Conservation (phyloP, 2,888 invertebrate species). For the Trachelus troglodyta region DNA sequence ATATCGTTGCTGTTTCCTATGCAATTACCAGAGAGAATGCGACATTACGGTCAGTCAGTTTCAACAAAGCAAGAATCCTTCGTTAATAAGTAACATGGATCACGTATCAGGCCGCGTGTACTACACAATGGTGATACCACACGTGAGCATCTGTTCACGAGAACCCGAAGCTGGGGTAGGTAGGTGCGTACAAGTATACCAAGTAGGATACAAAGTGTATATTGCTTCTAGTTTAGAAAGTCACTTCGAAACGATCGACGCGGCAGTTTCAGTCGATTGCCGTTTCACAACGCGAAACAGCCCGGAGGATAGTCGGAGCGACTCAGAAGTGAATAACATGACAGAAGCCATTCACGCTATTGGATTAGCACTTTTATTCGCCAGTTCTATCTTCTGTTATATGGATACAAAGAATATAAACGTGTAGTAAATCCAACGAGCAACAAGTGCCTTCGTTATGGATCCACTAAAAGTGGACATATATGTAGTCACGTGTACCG, state of each 20-base stretch:
- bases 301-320: conserved; percentile 22
- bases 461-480: not conserved
- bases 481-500: not conserved
- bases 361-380: conserved; percentile 13
- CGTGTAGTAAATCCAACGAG: not conserved
- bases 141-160: not conserved
- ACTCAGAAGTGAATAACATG: conserved; percentile 3
- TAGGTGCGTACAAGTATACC: not conserved
- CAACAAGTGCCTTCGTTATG: not conserved
- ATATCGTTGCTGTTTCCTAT: not conserved
- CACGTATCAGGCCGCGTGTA: not conserved
- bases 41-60: not conserved
- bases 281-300: conserved; percentile 36
- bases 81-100: not conserved
- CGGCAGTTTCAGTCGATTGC: conserved; percentile 31
- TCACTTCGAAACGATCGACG: conserved; percentile 36
- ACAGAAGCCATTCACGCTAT: conserved; percentile 7
- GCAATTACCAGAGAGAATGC: not conserved
- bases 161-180: not conserved
- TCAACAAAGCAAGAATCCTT: not conserved
- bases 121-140: not conserved
- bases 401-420: conserved; percentile 9
- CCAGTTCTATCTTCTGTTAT: conserved; percentile 6
- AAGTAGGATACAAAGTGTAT: conserved; percentile 15
- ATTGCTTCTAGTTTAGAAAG: conserved; percentile 38